Conservation (phyloP, 2,797 vertebrate species). For the Pantherophis alleghaniensis region DNA sequence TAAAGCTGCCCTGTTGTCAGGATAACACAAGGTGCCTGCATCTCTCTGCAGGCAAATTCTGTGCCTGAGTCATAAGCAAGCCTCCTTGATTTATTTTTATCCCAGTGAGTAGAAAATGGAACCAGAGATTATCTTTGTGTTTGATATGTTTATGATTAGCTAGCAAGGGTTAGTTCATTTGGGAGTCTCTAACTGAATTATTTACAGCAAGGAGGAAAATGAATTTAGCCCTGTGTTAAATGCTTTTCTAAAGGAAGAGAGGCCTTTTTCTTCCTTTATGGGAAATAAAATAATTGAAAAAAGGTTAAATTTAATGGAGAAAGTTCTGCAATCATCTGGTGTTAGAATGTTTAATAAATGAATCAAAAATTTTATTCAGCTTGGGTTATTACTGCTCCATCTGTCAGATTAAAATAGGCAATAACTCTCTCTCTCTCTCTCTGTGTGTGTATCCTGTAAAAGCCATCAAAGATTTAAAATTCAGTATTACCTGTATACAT, state of each 20-base stretch:
- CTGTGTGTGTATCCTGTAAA: no score
- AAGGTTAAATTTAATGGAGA: background rate
- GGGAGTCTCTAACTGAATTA: background rate
- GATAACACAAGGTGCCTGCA: background rate
- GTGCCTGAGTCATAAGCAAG: slow-evolving; percentile 14
- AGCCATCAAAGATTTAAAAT: background rate
- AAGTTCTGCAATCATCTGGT: background rate
- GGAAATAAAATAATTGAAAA: background rate
- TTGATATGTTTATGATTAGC: background rate
- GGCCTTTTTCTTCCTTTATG: background rate
- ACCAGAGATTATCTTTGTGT: background rate
- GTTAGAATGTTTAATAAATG: background rate
- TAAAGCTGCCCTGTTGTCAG: background rate
- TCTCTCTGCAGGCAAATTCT: background rate
- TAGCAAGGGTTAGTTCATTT: background rate
- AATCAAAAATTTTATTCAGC: background rate
- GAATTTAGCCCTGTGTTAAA: background rate
- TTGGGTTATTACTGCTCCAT: background rate
- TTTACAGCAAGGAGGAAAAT: background rate
- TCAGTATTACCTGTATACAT: background rate
- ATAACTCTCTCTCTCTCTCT: background rate
- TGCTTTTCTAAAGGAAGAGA: background rate
- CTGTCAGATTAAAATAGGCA: background rate
- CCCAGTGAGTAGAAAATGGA: background rate
- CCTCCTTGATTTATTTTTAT: background rate